Conservation (phyloP, 2,113 vertebrate genomes). For the Felis catus region DNA sequence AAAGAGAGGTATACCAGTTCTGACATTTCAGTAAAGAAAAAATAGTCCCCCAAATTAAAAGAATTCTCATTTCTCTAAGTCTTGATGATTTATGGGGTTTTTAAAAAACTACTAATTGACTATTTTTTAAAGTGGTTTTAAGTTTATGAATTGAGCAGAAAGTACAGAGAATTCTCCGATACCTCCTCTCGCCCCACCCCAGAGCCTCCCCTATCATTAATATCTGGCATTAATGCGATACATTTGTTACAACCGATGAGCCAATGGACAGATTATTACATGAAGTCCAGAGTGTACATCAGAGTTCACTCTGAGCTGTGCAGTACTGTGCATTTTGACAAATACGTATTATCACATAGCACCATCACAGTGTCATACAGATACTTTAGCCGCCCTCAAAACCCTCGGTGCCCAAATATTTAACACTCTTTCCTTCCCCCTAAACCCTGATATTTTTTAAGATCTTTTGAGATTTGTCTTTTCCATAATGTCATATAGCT, state of each 20-base stretch:
- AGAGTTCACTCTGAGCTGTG: background rate
- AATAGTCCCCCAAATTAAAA: background rate
- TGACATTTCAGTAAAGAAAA: conserved; percentile 20
- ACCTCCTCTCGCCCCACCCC: accelerated
- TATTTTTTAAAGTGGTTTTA: conserved; percentile 10
- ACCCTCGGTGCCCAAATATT: background rate
- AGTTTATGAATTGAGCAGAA: background rate
- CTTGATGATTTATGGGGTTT: background rate
- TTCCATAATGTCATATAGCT: background rate
- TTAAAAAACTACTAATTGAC: background rate
- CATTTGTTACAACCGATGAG: background rate
- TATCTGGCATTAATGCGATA: background rate
- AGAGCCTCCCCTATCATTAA: background rate
- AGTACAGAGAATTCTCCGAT: background rate
- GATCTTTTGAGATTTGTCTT: background rate
- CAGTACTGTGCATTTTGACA: background rate
- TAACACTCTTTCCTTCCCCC: background rate
- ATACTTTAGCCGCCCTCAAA: background rate
- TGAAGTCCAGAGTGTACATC: background rate
- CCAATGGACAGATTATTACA: background rate
- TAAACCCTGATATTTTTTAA: background rate
- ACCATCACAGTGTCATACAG: background rate
- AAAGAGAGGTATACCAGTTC: background rate
- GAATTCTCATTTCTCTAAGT: background rate
- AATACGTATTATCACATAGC: background rate